These are phyloP conservation scores for Catharus fuscescens DNA, from an alignment of 2,113 vertebrate species.

Conservation along the genomic window DNA sequence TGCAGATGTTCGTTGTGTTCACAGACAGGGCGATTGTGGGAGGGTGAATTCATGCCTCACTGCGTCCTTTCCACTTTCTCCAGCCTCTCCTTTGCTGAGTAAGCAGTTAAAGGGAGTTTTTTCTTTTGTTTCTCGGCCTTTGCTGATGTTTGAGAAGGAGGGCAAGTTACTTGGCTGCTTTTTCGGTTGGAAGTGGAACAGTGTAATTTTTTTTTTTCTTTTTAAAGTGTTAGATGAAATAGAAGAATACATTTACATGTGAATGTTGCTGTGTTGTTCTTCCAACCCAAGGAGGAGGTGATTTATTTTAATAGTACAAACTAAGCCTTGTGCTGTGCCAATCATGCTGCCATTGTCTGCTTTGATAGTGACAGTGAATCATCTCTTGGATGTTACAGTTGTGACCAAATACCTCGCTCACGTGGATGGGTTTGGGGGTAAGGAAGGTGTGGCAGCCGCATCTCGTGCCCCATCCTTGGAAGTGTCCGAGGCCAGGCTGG, in stretches of 20 bases:
- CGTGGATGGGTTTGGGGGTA: accelerated
- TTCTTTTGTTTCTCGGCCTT: not conserved
- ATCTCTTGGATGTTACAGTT: not conserved
- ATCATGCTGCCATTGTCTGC: not conserved
- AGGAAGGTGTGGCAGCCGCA: not conserved
- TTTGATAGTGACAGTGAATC: not conserved
- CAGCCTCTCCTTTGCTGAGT: slow-evolving; percentile 10
- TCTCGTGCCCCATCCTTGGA: accelerated
- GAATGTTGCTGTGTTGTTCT: not conserved
- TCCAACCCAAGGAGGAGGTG: not conserved
- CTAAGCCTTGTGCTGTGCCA: not conserved
- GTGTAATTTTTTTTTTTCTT: not conserved
- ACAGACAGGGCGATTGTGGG: not conserved
- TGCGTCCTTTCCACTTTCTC: slow-evolving; percentile 6
- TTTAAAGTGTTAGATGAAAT: not conserved
- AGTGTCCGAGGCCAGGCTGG: not conserved
- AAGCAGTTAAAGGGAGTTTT: slow-evolving; percentile 5
- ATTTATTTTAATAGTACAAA: not conserved
- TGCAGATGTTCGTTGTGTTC: slow-evolving; percentile 17
- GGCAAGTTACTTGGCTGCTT: not conserved
- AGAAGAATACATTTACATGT: not conserved
- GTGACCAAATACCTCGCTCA: accelerated
- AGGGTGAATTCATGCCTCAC: not conserved
- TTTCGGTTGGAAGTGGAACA: not conserved
- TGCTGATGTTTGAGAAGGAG: not conserved